These are phyloP conservation scores for Lasioglossum oenotherae DNA, from an alignment of 2,888 invertebrate genomes.

Conservation along the genomic window DNA sequence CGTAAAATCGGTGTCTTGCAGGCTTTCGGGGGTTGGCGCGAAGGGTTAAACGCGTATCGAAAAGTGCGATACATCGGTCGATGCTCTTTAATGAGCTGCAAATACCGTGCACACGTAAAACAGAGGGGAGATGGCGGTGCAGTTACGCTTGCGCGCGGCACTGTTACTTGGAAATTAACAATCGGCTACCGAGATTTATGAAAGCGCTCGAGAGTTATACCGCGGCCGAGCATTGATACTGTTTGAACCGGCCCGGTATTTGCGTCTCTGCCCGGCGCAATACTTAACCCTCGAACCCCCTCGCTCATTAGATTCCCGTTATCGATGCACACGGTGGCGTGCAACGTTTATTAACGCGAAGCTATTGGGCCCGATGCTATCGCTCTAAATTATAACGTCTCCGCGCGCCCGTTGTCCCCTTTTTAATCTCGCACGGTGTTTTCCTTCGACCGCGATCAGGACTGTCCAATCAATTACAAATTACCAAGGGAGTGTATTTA, in stretches of 20 bases:
- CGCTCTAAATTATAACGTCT: constrained; percentile 23
- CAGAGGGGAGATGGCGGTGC: neutral
- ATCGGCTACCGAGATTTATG: constrained; percentile 10
- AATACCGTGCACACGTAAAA: neutral
- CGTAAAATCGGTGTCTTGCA: neutral
- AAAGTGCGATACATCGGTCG: neutral
- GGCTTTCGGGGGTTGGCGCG: neutral
- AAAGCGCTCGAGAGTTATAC: neutral
- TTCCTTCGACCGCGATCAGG: neutral
- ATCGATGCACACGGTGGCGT: constrained; percentile 27
- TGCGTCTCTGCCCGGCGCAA: constrained; percentile 1
- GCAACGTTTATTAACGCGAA: constrained; percentile 34
- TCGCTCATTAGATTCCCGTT: constrained; percentile 26
- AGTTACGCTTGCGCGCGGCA: neutral
- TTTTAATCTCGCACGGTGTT: neutral
- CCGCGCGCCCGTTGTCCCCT: neutral
- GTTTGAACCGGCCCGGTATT: neutral
- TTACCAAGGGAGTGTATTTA: neutral
- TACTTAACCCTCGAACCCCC: constrained; percentile 15
- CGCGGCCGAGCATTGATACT: neutral
- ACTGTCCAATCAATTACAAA: neutral
- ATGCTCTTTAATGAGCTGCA: constrained; percentile 1
- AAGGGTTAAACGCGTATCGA: neutral
- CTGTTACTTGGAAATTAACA: neutral
- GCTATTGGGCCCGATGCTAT: constrained; percentile 21